These are phyloP conservation scores for Punctoribates punctum DNA, from an alignment of 2,888 invertebrate species.

Conservation along the genomic window DNA sequence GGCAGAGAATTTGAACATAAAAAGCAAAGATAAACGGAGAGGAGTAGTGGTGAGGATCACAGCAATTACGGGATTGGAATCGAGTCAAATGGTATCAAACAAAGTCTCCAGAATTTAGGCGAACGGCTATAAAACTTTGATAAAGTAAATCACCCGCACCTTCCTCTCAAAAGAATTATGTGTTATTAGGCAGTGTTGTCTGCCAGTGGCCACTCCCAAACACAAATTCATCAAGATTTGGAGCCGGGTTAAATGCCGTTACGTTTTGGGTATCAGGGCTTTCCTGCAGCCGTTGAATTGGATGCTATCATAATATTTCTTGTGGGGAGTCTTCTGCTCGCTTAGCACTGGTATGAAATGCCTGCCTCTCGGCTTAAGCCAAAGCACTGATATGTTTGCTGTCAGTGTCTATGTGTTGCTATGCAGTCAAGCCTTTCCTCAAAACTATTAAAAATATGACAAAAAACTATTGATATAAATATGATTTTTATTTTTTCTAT, in stretches of 20 bases:
- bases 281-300: slow-evolving; percentile 20
- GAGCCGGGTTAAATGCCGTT: slow-evolving; percentile 28
- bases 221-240: slow-evolving; percentile 30
- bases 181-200: slow-evolving; percentile 3
- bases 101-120: slow-evolving; percentile 1
- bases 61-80: slow-evolving; percentile 23
- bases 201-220: slow-evolving; percentile 17
- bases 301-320: slow-evolving; percentile 34
- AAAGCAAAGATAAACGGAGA: background rate
- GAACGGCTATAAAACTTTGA: slow-evolving; percentile 2
- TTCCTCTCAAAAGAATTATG: background rate
- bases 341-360: slow-evolving; percentile 1
- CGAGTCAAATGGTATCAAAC: slow-evolving; percentile 12
- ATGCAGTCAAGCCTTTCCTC: background rate
- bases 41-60: slow-evolving; percentile 7
- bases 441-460: background rate
- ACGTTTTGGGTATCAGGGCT: slow-evolving; percentile 11
- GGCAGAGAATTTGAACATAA: slow-evolving; percentile 5
- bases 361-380: slow-evolving; percentile 18
- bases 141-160: slow-evolving; percentile 16
- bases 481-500: background rate
- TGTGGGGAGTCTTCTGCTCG: slow-evolving; percentile 23
- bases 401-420: slow-evolving; percentile 20
- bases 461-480: background rate
- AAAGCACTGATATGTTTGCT: background rate